Evolutionary conservation across 2,797 vertebrate genomes (phyloP), one percentile per base, ranked within the genome.

Genomic region (Tadarida brasiliensis): DNA sequence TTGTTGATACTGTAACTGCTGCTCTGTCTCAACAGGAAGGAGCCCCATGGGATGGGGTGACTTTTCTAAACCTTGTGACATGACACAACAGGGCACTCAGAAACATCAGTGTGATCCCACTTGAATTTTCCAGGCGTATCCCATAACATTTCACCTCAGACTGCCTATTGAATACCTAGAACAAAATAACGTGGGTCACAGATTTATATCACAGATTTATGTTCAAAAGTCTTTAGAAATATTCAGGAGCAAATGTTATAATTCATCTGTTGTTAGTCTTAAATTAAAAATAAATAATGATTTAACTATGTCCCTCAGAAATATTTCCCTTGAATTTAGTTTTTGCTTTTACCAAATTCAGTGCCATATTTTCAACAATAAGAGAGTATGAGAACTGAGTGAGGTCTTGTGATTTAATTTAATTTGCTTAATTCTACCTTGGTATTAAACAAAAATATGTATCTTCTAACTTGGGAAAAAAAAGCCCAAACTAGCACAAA

Each of bases 241-340:
- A 86, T 15, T 84, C 33, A 93, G 61, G 19, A 63, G 26, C 51
- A 95, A 76, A 91, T 76, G 11, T 82, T 81, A 63, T 49, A 1
- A 49, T 76, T 68, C 78, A 61, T 59, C 26, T 82, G 12, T 22
- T 89, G 94, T 94, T 63, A 90, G 39, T 26, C 51, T 22, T 78
- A 80, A 84, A 77, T 57, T n/a, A 67, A 88, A 93, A 87, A 76
- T 19, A 82, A 83, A 56, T 20, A 51, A 78, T 93, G 77, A 90
- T 85, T 92, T 96, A 95, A 81, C 44, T 65, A 28, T 65, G 10
- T 81, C 44, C 20, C 39, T 94, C 30, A 77, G 47, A 87, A 70
- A 30, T 82, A 85, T 68, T 95, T 93, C 24, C 20, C 35, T 76
- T 56, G 16, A 78, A 77, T 44, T 81, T 67, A 67, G 71, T 93